Base-by-base conservation (phyloP, 1,140 invertebrate genomes). In the Leptoteleia sp. region DNA sequence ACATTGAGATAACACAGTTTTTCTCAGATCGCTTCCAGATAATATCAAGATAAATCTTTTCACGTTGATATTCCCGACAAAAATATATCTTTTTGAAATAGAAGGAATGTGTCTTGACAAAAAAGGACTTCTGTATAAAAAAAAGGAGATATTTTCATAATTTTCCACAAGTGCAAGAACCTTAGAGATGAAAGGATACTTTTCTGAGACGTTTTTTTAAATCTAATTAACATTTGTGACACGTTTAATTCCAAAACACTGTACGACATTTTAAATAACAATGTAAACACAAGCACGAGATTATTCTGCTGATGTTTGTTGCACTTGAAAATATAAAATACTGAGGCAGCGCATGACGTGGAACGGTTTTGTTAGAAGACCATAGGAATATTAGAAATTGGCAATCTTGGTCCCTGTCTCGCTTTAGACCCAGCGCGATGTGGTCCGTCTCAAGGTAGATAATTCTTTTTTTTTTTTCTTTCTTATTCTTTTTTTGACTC, bases 381-480 rank as follows among this genome's bases (percentile, higher is more conserved):
- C 64, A 13, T 81, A 81, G 76, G 70, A 79, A 76, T 22, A 45
- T 76, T 87, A 85, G 76, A 84, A 68, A 88, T 88, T 87, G 86
- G 85, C 82, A 88, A 89, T 85, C 86, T 88, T 89, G 87, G 87
- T 87, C 85, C 85, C 85, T 87, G 87, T 87, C 87, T 89, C 85
- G 85, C 84, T 87, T 89, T 81, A 80, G 75, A 82, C 76, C 79
- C 72, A 79, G 82, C 68, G 70, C 80, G 75, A 72, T 83, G 83
- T 86, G 86, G 83, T 86, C 76, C 76, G 83, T 65, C 81, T 85
- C 77, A 71, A 80, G 81, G 72, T 82, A 12, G 33, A 55, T 48
- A 31, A 40, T 57, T 57, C 2, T 25, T 16, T 67, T 48, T 47
- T 40, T 13, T 27, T 45, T 61, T 27, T 0, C 22, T 33, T 35